phyloP scores from a whole-genome alignment of 2,113 vertebrate genomes.

The Sorex fumeus region DNA sequence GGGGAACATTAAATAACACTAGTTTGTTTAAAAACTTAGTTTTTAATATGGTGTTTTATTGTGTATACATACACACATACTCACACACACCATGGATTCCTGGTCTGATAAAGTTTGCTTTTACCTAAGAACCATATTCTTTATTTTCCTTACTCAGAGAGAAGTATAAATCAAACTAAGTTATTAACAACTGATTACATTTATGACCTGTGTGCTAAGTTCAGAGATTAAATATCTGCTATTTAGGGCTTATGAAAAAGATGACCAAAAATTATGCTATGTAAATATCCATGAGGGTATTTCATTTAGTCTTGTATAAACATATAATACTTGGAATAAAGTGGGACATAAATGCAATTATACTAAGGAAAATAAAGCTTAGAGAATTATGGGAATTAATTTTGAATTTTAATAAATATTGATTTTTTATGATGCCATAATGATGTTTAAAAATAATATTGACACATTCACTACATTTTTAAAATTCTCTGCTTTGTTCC shows the following conservation, averaged over 20 bases:
- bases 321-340: not conserved
- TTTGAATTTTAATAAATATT: conserved; percentile 20
- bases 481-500: conserved; percentile 10
- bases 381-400: conserved; percentile 3
- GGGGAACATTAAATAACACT: not conserved
- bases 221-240: conserved; percentile 52
- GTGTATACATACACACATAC: not conserved
- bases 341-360: conserved; percentile 32
- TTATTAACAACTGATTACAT: conserved; percentile 45
- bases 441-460: not conserved
- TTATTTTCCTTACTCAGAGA: conserved; percentile 30
- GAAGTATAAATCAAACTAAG: conserved; percentile 1
- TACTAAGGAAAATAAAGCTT: not conserved
- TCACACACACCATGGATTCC: not conserved
- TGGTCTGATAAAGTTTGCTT: not conserved
- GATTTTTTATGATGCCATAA: not conserved
- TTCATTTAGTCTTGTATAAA: conserved; percentile 59
- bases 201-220: conserved; percentile 20
- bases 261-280: conserved; percentile 10
- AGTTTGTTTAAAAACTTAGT: not conserved
- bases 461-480: not conserved
- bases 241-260: conserved; percentile 20
- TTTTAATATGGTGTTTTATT: not conserved
- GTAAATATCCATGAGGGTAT: conserved; percentile 24
- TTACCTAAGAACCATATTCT: not conserved